A percentile compares a stretch with the other conserved stretches of the same genome.
These are phyloP conservation scores for Halotydeus destructor DNA, from an alignment of 1,140 invertebrate genomes.

Conservation along the genomic window DNA sequence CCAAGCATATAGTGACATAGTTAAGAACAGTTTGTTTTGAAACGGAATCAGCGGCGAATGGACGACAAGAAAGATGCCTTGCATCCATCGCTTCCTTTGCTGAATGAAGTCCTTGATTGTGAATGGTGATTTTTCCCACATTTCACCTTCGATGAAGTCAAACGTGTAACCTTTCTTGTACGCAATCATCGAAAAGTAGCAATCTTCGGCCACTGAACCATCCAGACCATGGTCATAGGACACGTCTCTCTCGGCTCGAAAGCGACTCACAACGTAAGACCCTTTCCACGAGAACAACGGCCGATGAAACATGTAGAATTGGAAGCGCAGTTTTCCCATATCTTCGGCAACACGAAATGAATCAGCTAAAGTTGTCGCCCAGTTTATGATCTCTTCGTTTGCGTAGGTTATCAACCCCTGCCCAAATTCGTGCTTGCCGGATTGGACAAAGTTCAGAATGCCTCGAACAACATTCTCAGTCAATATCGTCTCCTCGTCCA, in stretches of 20 bases:
- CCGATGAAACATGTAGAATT: constrained; percentile 80
- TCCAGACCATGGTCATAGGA: constrained; percentile 32
- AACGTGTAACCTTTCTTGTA: constrained; percentile 25
- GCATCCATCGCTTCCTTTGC: constrained; percentile 82
- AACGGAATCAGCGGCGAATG: constrained; percentile 66
- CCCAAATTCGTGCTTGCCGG: constrained; percentile 86
- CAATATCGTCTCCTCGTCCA: constrained; percentile 89
- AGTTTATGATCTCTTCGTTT: constrained; percentile 83
- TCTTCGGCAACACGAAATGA: constrained; percentile 89
- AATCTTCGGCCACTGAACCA: constrained; percentile 34
- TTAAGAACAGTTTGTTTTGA: constrained; percentile 56
- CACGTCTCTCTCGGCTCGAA: constrained; percentile 27
- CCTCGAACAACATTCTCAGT: constrained; percentile 74
- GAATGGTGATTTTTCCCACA: constrained; percentile 61
- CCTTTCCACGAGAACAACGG: constrained; percentile 93
- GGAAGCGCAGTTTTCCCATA: constrained; percentile 82
- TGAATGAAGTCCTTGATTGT: constrained; percentile 82
- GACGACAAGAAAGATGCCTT: constrained; percentile 76
- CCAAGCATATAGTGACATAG: constrained; percentile 84
- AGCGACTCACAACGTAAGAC: constrained; percentile 28
- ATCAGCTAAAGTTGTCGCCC: constrained; percentile 88
- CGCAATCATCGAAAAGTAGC: constrained; percentile 33
- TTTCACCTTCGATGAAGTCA: constrained; percentile 32
- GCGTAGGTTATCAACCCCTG: constrained; percentile 96
- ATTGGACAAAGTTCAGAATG: constrained; percentile 82